Percentiles rank a stretch among this genome's conserved stretches.
Conservation (phyloP, 2,113 vertebrate species). For the Eira barbara region DNA sequence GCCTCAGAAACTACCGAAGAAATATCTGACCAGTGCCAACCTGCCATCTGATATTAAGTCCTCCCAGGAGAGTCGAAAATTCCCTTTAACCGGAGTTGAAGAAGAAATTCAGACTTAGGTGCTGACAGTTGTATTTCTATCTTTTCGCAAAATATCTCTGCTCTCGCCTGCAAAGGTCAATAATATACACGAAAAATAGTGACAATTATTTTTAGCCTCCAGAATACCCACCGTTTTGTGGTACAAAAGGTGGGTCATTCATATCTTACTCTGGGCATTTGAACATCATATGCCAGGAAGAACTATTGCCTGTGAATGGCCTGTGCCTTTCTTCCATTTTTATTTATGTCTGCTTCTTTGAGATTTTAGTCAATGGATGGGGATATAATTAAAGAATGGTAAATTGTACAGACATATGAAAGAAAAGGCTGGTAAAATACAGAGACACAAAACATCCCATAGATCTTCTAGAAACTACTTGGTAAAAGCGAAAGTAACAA, state of each 20-base stretch:
- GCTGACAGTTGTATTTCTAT: background rate
- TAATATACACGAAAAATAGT: background rate
- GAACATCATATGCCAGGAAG: background rate
- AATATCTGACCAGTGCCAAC: background rate
- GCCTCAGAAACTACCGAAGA: background rate
- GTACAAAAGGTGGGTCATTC: background rate
- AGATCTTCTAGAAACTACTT: background rate
- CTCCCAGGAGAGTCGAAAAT: background rate
- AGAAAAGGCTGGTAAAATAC: background rate
- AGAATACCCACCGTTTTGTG: background rate
- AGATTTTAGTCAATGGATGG: background rate
- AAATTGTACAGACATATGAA: background rate
- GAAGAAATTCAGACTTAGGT: background rate
- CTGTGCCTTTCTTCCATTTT: background rate
- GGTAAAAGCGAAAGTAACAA: background rate
- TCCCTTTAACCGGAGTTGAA: background rate
- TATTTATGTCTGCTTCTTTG: background rate
- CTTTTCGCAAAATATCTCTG: background rate
- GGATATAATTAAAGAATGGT: background rate
- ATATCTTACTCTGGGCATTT: background rate
- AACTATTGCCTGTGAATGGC: background rate
- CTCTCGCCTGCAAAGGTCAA: background rate
- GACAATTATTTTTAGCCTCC: background rate
- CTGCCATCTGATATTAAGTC: background rate
- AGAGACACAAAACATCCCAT: background rate